Conservation (phyloP, 2,797 vertebrate species). For the Falco biarmicus region DNA sequence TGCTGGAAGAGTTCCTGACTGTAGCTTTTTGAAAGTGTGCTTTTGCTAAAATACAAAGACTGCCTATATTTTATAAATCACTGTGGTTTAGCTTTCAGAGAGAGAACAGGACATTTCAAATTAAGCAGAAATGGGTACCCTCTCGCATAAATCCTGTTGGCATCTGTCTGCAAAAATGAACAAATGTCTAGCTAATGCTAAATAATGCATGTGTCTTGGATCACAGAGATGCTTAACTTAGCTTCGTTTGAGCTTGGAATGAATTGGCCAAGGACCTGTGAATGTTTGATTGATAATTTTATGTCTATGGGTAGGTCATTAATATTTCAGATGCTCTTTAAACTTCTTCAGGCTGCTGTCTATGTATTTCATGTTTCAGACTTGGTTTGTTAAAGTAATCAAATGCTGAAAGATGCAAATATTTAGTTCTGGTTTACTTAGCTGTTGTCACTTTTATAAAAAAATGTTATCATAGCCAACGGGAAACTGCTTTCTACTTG, state of each 20-base stretch:
- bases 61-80: not conserved
- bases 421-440: not conserved
- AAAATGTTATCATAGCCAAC: not conserved
- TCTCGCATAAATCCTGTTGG: conserved; percentile 29
- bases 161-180: conserved; percentile 44
- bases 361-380: not conserved
- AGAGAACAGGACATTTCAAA: conserved; percentile 24
- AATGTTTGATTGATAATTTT: conserved; percentile 28
- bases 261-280: not conserved
- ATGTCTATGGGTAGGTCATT: not conserved
- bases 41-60: not conserved
- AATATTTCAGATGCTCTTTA: conserved; percentile 45
- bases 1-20: not conserved
- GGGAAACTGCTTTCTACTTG: not conserved
- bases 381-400: conserved; percentile 10
- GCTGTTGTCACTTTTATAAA: not conserved
- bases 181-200: conserved; percentile 42
- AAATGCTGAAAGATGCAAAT: not conserved
- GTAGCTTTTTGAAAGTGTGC: not conserved
- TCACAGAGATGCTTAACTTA: conserved; percentile 46
- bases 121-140: conserved; percentile 2
- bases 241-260: not conserved
- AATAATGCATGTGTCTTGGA: conserved; percentile 45
- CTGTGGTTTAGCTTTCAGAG: not conserved
- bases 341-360: not conserved